A percentile compares a stretch with the other conserved stretches of the same genome.
Conservation (phyloP, 2,888 invertebrate species). For the Acleris sparsana region DNA sequence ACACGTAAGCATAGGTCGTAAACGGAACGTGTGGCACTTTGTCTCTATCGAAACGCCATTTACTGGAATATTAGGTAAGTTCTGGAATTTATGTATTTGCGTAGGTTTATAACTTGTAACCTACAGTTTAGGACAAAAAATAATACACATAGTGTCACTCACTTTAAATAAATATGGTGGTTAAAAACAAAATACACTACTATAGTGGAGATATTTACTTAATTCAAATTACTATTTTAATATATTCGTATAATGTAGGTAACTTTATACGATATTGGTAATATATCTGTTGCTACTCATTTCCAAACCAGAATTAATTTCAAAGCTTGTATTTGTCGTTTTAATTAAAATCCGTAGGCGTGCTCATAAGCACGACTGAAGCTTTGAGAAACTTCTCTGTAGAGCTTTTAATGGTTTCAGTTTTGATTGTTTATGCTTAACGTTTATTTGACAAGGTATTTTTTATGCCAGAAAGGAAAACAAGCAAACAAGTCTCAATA, state of each 20-base stretch:
- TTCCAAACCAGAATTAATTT: slow-evolving; percentile 6
- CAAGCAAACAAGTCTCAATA: too few relatives aligned
- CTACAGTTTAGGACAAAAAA: too few relatives aligned
- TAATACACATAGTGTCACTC: too few relatives aligned
- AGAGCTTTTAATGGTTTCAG: slow-evolving; percentile 10
- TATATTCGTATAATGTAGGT: too few relatives aligned
- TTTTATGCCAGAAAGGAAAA: too few relatives aligned
- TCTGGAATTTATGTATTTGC: slow-evolving; percentile 1
- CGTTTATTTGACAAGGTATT: too few relatives aligned
- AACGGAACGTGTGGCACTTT: background rate
- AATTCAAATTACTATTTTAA: too few relatives aligned
- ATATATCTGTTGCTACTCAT: background rate
- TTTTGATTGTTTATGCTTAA: background rate
- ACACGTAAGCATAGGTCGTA: background rate
- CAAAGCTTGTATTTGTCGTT: slow-evolving; percentile 13
- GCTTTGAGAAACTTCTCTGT: slow-evolving; percentile 5
- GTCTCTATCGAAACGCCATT: background rate
- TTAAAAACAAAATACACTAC: too few relatives aligned
- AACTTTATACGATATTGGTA: too few relatives aligned
- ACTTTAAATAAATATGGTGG: too few relatives aligned
- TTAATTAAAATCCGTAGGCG: slow-evolving; percentile 14
- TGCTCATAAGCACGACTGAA: background rate
- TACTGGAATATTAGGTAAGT: background rate
- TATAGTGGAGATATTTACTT: too few relatives aligned
- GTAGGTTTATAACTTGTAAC: background rate